phyloP scores from a whole-genome alignment of 2,113 vertebrate species.

The Tupaia tana region DNA sequence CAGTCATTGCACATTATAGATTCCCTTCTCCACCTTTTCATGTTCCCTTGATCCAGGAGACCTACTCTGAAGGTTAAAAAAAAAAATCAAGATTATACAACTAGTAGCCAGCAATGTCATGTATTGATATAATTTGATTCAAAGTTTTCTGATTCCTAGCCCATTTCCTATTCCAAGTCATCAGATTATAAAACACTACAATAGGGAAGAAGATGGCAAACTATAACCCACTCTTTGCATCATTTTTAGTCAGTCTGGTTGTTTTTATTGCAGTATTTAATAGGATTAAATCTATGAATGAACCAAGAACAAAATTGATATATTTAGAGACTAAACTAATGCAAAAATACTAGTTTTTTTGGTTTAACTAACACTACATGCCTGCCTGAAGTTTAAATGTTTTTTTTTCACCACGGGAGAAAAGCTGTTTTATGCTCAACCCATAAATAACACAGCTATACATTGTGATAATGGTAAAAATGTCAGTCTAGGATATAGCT shows the following conservation, averaged over 20 bases:
- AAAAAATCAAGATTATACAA: constrained; percentile 13
- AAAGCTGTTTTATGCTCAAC: constrained; percentile 18
- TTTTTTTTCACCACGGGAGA: neutral
- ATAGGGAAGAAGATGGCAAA: neutral
- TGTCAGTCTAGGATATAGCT: neutral
- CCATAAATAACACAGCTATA: neutral
- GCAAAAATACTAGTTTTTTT: neutral
- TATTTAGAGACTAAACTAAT: neutral
- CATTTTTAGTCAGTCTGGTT: neutral
- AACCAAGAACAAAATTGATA: neutral
- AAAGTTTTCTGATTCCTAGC: neutral
- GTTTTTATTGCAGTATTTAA: neutral
- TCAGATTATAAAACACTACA: neutral
- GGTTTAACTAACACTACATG: constrained; percentile 40
- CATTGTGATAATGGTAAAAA: neutral
- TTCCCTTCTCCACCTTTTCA: neutral
- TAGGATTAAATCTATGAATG: neutral
- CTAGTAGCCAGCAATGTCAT: neutral
- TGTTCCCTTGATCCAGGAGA: neutral
- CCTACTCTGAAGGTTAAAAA: neutral
- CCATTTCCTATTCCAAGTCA: neutral
- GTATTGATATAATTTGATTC: neutral
- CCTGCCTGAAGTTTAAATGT: neutral
- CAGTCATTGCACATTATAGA: neutral
- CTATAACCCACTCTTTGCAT: neutral